These are phyloP conservation scores for Miopithecus talapoin DNA, from an alignment of 2,797 vertebrate genomes.

Conservation along the genomic window DNA sequence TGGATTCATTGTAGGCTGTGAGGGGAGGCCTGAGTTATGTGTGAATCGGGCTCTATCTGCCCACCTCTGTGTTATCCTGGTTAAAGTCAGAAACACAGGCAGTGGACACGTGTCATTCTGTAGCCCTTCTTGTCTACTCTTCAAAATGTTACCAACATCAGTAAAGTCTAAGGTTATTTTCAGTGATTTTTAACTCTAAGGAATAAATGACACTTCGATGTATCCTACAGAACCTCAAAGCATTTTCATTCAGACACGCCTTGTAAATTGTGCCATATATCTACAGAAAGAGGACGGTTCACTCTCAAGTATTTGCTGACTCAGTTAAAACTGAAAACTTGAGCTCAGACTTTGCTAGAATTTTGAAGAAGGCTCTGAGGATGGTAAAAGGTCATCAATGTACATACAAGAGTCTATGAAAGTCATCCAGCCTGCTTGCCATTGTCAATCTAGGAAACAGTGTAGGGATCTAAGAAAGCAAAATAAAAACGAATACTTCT, in stretches of 20 bases:
- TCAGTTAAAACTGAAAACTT: neutral
- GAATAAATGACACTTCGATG: neutral
- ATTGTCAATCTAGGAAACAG: neutral
- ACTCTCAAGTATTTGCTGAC: neutral
- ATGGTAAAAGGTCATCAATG: neutral
- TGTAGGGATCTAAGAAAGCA: neutral
- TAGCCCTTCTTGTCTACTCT: neutral
- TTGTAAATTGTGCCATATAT: neutral
- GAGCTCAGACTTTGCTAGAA: neutral
- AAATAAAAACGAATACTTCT: neutral
- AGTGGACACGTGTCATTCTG: rapidly evolving
- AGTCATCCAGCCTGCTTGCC: neutral
- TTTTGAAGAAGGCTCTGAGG: neutral
- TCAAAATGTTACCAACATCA: neutral
- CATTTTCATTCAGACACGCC: neutral
- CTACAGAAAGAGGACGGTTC: neutral
- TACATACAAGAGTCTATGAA: neutral
- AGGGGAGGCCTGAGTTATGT: neutral
- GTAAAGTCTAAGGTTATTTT: neutral
- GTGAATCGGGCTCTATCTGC: neutral
- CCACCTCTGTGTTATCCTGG: rapidly evolving
- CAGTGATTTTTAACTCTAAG: neutral
- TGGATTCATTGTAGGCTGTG: rapidly evolving
- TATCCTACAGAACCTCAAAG: neutral
- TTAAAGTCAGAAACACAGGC: neutral